Conservation (phyloP, 2,797 vertebrate genomes). For the Hydrocynus forskahlii region DNA sequence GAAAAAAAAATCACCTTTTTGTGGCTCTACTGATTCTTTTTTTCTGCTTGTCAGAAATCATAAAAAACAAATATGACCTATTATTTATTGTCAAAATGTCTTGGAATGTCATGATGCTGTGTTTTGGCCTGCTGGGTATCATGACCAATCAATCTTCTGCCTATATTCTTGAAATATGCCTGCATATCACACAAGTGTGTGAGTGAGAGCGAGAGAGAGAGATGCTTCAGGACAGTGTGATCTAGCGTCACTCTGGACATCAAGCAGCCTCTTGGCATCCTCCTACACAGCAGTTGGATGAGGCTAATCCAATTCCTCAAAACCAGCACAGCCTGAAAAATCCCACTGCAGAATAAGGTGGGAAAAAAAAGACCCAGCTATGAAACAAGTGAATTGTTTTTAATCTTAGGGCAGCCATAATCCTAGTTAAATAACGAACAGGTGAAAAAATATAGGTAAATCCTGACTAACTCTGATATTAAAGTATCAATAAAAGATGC, state of each 20-base stretch:
- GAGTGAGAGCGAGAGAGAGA: neutral
- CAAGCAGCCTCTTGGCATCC: conserved; percentile 13
- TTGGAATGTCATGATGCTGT: no score
- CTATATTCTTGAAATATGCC: neutral
- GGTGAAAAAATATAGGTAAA: no score
- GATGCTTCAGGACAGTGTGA: neutral
- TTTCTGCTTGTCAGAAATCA: no score
- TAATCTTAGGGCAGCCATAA: no score
- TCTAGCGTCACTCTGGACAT: neutral
- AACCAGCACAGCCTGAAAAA: neutral
- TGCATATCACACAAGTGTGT: neutral
- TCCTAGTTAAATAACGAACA: no score
- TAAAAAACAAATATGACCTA: no score
- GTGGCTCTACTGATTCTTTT: no score
- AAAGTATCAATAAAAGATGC: no score
- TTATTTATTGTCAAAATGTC: no score
- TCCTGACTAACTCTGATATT: no score
- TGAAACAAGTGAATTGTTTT: neutral
- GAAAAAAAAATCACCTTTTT: no score
- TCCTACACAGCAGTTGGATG: conserved; percentile 28
- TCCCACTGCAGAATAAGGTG: neutral
- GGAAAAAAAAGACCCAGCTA: neutral
- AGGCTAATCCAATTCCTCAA: conserved; percentile 20
- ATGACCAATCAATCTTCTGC: neutral
- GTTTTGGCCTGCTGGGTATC: no score